Conservation (phyloP, 2,888 invertebrate genomes). For the Torymus auratus region DNA sequence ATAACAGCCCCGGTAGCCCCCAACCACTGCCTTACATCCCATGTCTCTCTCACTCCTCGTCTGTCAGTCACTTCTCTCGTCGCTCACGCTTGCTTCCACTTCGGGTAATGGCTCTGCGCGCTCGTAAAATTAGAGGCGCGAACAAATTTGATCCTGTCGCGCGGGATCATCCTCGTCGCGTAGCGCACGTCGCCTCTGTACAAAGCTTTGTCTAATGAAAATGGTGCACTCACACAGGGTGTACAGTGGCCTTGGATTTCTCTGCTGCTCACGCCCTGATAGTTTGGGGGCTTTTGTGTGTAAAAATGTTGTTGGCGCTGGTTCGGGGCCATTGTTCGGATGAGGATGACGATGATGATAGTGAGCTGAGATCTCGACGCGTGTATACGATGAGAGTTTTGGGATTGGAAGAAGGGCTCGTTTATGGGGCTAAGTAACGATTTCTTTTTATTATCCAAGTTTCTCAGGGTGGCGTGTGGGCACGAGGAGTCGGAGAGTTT, state of each 20-base stretch:
- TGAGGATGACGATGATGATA: constrained; percentile 3
- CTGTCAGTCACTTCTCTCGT: constrained; percentile 52
- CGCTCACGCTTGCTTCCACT: constrained; percentile 67
- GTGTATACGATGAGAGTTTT: not conserved
- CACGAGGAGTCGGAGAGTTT: too few species aligned
- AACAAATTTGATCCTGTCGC: constrained; percentile 69
- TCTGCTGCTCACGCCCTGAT: constrained; percentile 25
- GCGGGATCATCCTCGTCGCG: not conserved
- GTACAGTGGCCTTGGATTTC: not conserved
- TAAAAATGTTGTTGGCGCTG: not conserved
- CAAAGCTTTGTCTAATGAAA: too few species aligned
- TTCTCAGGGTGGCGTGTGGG: too few species aligned
- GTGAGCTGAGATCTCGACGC: not conserved
- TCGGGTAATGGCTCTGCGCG: constrained; percentile 73
- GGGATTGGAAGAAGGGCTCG: not conserved
- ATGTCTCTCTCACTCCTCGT: constrained; percentile 1
- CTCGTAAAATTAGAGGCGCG: constrained; percentile 75
- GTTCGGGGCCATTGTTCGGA: constrained; percentile 12
- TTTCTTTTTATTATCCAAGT: constrained; percentile 10
- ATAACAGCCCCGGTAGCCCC: constrained; percentile 44
- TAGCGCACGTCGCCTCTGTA: too few species aligned
- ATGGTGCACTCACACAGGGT: too few species aligned
- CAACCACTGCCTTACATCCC: not conserved
- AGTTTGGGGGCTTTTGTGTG: constrained; percentile 1
- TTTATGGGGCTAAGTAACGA: constrained; percentile 15